These are phyloP conservation scores for Pseudorasbora parva DNA, from an alignment of 2,113 vertebrate genomes.

Conservation along the genomic window DNA sequence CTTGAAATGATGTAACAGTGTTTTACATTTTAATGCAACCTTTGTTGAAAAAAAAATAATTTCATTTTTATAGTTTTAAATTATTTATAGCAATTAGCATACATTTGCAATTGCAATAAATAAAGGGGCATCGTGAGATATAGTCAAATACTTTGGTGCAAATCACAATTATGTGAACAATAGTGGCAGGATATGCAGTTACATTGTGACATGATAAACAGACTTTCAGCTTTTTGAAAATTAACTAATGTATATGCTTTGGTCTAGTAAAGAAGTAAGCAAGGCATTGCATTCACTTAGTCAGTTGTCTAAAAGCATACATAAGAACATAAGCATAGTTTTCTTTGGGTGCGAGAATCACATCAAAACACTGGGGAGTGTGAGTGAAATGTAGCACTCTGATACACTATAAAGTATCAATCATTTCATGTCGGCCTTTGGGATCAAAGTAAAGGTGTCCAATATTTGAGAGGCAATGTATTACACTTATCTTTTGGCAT, in stretches of 20 bases:
- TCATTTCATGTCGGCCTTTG: constrained; percentile 52
- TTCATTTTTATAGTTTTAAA: no score
- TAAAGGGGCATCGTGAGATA: neutral
- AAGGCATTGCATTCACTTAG: neutral
- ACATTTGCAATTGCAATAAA: neutral
- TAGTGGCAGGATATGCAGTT: neutral
- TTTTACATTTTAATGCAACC: no score
- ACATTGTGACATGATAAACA: no score
- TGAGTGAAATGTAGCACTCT: constrained; percentile 16
- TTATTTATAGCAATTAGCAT: neutral
- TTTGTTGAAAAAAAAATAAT: no score
- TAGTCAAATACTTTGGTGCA: neutral
- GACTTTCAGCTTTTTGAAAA: neutral
- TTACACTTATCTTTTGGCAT: constrained; percentile 74
- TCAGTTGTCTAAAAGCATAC: constrained; percentile 11
- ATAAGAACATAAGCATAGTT: constrained; percentile 26
- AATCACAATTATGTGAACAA: neutral
- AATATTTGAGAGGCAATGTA: constrained; percentile 61
- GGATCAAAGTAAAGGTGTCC: constrained; percentile 52
- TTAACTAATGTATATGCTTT: constrained; percentile 1
- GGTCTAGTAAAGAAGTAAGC: neutral
- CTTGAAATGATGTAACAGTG: no score
- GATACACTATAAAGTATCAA: constrained; percentile 36
- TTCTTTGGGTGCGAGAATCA: neutral
- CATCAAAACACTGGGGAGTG: constrained; percentile 14